phyloP scores from a whole-genome alignment of 1,140 invertebrate genomes.

The Hylaeus volcanicus region DNA sequence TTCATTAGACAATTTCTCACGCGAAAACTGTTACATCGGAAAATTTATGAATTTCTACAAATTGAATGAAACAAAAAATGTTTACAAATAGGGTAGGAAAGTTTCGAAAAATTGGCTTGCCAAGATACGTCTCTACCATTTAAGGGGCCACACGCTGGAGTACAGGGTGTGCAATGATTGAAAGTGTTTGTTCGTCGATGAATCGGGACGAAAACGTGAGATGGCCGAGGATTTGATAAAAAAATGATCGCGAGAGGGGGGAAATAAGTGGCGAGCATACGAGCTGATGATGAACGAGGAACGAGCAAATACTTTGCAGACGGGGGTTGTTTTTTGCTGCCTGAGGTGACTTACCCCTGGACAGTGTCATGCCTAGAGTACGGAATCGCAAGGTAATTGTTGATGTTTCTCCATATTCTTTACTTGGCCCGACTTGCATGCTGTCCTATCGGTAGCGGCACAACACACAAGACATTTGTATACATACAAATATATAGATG shows the following conservation, averaged over 20 bases:
- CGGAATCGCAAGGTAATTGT: slow-evolving; percentile 78
- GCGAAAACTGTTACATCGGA: too few relatives aligned
- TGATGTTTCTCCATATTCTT: slow-evolving; percentile 79
- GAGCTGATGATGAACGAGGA: slow-evolving; percentile 58
- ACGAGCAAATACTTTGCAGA: slow-evolving; percentile 54
- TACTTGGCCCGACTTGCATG: slow-evolving; percentile 81
- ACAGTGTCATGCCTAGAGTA: slow-evolving; percentile 80
- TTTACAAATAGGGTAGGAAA: too few relatives aligned
- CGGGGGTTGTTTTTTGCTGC: slow-evolving; percentile 64
- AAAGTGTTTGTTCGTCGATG: slow-evolving; percentile 27
- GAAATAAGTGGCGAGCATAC: slow-evolving; percentile 43
- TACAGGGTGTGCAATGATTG: not conserved
- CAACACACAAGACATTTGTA: slow-evolving; percentile 79
- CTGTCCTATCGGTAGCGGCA: slow-evolving; percentile 80
- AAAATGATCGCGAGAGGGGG: slow-evolving; percentile 35
- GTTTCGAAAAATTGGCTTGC: too few relatives aligned
- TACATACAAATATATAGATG: slow-evolving; percentile 59
- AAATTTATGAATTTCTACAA: too few relatives aligned
- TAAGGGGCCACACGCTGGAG: not conserved
- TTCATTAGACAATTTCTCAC: too few relatives aligned
- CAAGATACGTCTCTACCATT: too few relatives aligned
- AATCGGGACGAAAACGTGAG: slow-evolving; percentile 15
- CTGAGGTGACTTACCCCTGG: slow-evolving; percentile 80
- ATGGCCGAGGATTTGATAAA: slow-evolving; percentile 40
- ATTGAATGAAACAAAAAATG: too few relatives aligned